Evolutionary conservation across 2,888 invertebrate genomes (phyloP), one percentile per base, ranked within the genome.

Genomic region (Spicauda simplicius): DNA sequence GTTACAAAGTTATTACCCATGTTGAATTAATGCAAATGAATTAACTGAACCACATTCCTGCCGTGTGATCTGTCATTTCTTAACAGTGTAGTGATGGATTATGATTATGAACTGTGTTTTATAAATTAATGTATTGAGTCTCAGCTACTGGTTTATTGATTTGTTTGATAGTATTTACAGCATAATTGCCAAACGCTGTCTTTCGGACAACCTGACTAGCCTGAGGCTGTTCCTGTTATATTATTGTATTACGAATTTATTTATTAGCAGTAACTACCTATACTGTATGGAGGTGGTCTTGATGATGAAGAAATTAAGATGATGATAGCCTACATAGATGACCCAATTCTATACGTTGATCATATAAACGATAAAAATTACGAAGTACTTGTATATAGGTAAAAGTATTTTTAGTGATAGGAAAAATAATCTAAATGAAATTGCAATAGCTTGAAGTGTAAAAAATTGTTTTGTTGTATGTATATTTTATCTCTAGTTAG

Each of bases 81-180:
- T 60, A 55, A 66, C 55, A 33, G 20, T 30, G 11, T 19, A 19
- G 37, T 66, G 60, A 66, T 60, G 45, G 48, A 60, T 60, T 37
- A 16, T 66, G 66, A 61, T 66, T 56, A 33, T 60, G 55, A 45
- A 30, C 60, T 10, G 10, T 56, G 50, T 60, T 66, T 60, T 66
- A 37, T 66, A 61, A 66, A 66, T 61, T 55, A 56, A 61, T 66
- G 55, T 60, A 55, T 60, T 55, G 66, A 61, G 66, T 66, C 18
- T 53, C 16, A 19, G 50, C 66, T 66, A 66, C 66, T 66, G 55
- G 59, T 58, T 64, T 64, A 58, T 64, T 64, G 63, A 65, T 65
- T 54, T 54, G 53, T 65, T 59, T 59, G 65, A 56, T 65, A 65
- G 65, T 16, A 45, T 54, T 65, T 54, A 52, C 45, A 58, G 20